A percentile compares a stretch with the other conserved stretches of the same genome.
phyloP scores from a whole-genome alignment of 2,797 vertebrate species.

The Heterohyrax brucei region DNA sequence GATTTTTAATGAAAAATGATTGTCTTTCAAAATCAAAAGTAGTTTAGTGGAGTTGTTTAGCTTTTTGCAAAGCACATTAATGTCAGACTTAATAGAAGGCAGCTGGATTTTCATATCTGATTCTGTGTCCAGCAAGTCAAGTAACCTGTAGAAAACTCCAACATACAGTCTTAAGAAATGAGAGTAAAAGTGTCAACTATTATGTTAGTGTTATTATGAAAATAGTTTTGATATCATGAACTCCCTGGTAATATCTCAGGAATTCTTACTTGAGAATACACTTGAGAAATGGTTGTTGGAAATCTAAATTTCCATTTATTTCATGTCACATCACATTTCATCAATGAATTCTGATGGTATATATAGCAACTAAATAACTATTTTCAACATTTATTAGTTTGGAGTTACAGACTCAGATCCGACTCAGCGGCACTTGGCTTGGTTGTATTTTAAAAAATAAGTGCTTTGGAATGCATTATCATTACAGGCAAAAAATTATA shows the following conservation, averaged over 20 bases:
- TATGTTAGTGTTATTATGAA: conserved; percentile 29
- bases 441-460: neutral
- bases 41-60: neutral
- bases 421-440: too few species aligned
- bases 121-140: neutral
- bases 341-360: conserved; percentile 5
- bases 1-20: conserved; percentile 18
- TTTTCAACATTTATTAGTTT: conserved; percentile 26
- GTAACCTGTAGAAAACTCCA: neutral
- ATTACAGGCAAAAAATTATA: neutral
- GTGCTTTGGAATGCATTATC: neutral
- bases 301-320: conserved; percentile 46
- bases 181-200: conserved; percentile 29
- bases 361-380: neutral
- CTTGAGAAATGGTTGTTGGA: conserved; percentile 4
- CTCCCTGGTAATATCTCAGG: neutral
- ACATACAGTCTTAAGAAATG: neutral
- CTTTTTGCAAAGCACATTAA: conserved; percentile 12
- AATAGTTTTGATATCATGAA: conserved; percentile 28
- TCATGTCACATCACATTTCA: conserved; percentile 17
- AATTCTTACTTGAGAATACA: neutral
- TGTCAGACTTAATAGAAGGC: neutral
- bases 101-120: conserved; percentile 13
- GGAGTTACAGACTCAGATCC: neutral
- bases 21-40: conserved; percentile 40